Base-by-base conservation (phyloP, 2,113 vertebrate genomes). In the Junco hyemalis region DNA sequence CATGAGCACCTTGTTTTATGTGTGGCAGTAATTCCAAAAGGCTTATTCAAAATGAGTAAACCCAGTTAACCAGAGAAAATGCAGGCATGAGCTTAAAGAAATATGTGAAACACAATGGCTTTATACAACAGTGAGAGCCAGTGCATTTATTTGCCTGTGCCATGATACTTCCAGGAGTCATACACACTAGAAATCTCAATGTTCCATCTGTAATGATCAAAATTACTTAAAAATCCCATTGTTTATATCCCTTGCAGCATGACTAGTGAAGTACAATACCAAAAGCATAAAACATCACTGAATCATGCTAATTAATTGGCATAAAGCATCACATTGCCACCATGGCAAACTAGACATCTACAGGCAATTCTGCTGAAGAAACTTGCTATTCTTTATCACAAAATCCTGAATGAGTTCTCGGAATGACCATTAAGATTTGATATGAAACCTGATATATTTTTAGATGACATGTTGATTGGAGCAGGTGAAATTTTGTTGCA, bases 151-250 rank as follows among this genome's bases (percentile, higher is more conserved):
- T 90, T 63, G 31, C 53, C 45, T 72, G 9, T 68, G 65, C 66
- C 44, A 29, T 38, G 29, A 63, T n/a, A 63, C 26, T 79, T 74
- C 44, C 60, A 78, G 61, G 40, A 86, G 47, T 38, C 38, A 45
- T 6, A 33, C 19, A 56, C 12, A 68, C 14, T 44, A 90, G 29
- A 79, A 81, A 81, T 50, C 53, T 64, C 36, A 70, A 19, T 31
- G 28, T 35, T 79, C 40, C 15, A 31, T n/a, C 44, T 71, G 18
- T 16, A 84, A 86, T 68, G 20, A 64, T 19, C 15, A 69, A 64
- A 80, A 81, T 12, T 54, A 70, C 56, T 66, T 61, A n/a, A 25
- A 3, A 0, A 0, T 0, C 11, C 0, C 26, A 19, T 19, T 2
- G 4, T 50, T 81, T 65, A 36, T 33, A 86, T 38, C 10, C 22